Conservation (phyloP, 2,888 invertebrate species). For the Ormyrus thymus region DNA sequence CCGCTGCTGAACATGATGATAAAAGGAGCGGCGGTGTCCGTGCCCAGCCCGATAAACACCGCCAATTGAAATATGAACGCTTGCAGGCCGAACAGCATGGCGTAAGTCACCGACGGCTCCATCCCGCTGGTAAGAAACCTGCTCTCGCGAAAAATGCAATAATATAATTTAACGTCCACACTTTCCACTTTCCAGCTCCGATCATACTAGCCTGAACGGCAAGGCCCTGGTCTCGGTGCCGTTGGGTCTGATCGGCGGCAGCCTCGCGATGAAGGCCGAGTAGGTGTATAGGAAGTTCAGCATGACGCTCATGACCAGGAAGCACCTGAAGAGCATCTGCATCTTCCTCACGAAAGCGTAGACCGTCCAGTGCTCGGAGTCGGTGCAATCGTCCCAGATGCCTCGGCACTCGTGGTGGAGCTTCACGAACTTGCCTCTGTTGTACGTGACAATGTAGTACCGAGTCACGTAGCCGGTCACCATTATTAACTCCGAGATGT, state of each 20-base stretch:
- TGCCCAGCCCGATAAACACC: conserved; percentile 55
- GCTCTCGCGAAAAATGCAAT: not conserved
- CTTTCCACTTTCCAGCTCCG: not conserved
- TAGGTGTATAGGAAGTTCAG: not conserved
- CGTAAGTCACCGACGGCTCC: conserved; percentile 58
- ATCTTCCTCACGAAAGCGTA: not conserved
- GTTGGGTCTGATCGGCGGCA: not conserved
- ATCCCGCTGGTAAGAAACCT: conserved; percentile 53
- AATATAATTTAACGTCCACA: not conserved
- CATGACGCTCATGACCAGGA: not conserved
- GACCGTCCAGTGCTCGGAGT: not conserved
- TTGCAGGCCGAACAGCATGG: conserved; percentile 57
- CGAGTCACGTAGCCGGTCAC: too few relatives aligned
- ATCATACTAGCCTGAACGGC: not conserved
- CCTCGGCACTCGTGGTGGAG: not conserved
- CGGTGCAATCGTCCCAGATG: conserved; percentile 8
- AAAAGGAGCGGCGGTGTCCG: conserved; percentile 59
- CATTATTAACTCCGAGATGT: too few relatives aligned
- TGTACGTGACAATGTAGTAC: too few relatives aligned
- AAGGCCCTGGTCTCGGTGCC: not conserved
- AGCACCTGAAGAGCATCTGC: not conserved
- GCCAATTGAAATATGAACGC: conserved; percentile 52
- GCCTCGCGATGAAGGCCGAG: not conserved
- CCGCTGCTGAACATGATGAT: conserved; percentile 58
- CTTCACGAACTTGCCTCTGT: too few relatives aligned